These are phyloP conservation scores for Montipora capitata DNA, from an alignment of 92 coral and sea anemone species.

Conservation along the genomic window DNA sequence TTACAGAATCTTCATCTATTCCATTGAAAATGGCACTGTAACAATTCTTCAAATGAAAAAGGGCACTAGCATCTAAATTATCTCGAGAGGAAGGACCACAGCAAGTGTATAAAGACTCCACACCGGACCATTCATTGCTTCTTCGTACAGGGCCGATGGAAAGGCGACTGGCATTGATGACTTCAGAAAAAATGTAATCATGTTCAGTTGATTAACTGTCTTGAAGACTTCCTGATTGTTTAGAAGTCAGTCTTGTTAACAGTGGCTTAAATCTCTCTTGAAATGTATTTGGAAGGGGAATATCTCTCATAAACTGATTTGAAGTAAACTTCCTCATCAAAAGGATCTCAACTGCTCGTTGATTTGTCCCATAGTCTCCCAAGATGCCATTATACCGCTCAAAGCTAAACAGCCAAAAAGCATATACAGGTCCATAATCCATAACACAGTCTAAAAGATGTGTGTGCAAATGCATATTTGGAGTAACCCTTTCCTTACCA, in stretches of 20 bases:
- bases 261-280: constrained; percentile 42
- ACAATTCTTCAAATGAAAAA: constrained; percentile 21
- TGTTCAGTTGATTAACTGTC: neutral
- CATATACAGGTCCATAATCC: constrained; percentile 76
- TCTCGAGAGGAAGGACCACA: constrained; percentile 1
- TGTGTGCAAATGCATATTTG: constrained; percentile 72
- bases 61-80: constrained; percentile 13
- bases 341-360: constrained; percentile 51
- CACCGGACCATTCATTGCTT: constrained; percentile 14
- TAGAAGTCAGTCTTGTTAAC: constrained; percentile 16
- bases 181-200: neutral
- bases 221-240: constrained; percentile 29
- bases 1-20: constrained; percentile 19
- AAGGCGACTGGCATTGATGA: constrained; percentile 23
- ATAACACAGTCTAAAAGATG: constrained; percentile 63
- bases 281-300: constrained; percentile 45
- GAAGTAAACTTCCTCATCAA: constrained; percentile 58
- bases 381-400: constrained; percentile 68
- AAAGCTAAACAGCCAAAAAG: constrained; percentile 68
- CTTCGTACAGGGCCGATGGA: constrained; percentile 37
- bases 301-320: constrained; percentile 40
- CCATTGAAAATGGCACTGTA: constrained; percentile 18
- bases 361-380: constrained; percentile 57
- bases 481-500: constrained; percentile 55
- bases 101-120: constrained; percentile 6